Evolutionary conservation across 2,888 invertebrate genomes (phyloP), one percentile per base, ranked within the genome.

Genomic region (Heteromyza rotundicornis): DNA sequence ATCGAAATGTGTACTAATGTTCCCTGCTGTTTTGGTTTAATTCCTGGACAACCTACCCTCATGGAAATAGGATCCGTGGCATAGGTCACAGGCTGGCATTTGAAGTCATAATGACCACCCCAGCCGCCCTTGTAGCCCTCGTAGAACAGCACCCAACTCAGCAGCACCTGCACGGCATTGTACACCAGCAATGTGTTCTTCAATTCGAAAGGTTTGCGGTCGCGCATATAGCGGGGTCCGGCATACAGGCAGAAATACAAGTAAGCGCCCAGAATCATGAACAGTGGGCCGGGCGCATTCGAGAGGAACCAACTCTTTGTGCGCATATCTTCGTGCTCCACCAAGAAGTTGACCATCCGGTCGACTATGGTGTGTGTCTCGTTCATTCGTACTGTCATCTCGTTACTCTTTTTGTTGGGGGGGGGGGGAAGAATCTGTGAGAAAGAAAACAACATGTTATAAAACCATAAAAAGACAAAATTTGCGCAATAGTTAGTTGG

Each of bases 221-320:
- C 88, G 70, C 90, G 89, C 97, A 98, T 98, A 73, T 92, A 89
- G 65, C 87, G 86, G 0, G 96, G 96, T 2, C 96, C 96, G 84
- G 91, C 90, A 75, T 88, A 90, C 12, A 89, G 75, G 16, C 91
- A 89, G 80, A 92, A 91, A 81, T 90, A 90, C 56, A 92, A 82
- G 74, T 92, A 93, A 44, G 89, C 84, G 7, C 85, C 86, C 64
- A 92, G 77, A 56, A 92, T 89, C 63, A 87, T 87, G 36, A 89
- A 76, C 0, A 91, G 86, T 0, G 91, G 92, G 10, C 89, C 81
- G 0, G 92, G 92, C 50, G 90, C 88, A 19, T 86, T 84, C 74
- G 92, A 90, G 36, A 93, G 85, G 74, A 91, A 90, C 92, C 92
- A 92, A 72, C 89, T 86, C 59, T 79, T 80, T 50, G 80, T 79